Percentiles rank a stretch among this genome's conserved stretches.
phyloP scores from a whole-genome alignment of 2,797 vertebrate species.

The Buceros bicornis region DNA sequence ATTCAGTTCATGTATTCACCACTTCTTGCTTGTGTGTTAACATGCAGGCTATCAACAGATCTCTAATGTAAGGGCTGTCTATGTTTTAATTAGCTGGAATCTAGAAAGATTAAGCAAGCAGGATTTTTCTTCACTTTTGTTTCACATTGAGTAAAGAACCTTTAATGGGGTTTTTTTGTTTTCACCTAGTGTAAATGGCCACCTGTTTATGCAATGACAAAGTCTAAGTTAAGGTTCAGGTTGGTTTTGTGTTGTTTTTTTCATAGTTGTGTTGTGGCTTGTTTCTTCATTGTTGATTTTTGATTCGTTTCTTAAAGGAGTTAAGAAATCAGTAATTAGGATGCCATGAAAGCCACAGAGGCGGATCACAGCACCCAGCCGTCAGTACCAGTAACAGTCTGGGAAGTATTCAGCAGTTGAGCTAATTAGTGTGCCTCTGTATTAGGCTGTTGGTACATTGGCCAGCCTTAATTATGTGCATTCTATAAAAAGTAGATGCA shows the following conservation, averaged over 20 bases:
- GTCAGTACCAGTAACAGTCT: slow-evolving; percentile 63
- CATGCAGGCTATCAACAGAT: slow-evolving; percentile 74
- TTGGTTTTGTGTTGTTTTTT: not conserved
- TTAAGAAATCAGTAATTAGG: slow-evolving; percentile 83
- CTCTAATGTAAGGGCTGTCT: slow-evolving; percentile 63
- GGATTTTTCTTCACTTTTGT: slow-evolving; percentile 78
- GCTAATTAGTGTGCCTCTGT: slow-evolving; percentile 71
- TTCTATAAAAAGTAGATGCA: slow-evolving; percentile 55
- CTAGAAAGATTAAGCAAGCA: slow-evolving; percentile 68
- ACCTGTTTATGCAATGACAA: slow-evolving; percentile 78
- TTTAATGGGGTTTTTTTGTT: slow-evolving; percentile 78
- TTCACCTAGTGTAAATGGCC: slow-evolving; percentile 79
- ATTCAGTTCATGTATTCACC: slow-evolving; percentile 60
- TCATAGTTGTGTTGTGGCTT: not conserved
- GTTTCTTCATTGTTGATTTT: not conserved
- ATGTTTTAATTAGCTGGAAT: slow-evolving; percentile 79
- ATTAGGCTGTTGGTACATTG: slow-evolving; percentile 54
- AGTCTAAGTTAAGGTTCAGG: slow-evolving; percentile 66
- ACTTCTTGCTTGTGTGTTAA: slow-evolving; percentile 73
- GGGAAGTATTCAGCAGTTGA: slow-evolving; percentile 49
- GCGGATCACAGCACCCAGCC: slow-evolving; percentile 45
- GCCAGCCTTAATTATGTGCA: slow-evolving; percentile 60
- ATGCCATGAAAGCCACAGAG: slow-evolving; percentile 49
- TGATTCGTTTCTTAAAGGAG: slow-evolving; percentile 54
- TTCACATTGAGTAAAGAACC: slow-evolving; percentile 77